Evolutionary conservation across 2,113 vertebrate species (phyloP).

Genomic region (Blennius ocellaris): DNA sequence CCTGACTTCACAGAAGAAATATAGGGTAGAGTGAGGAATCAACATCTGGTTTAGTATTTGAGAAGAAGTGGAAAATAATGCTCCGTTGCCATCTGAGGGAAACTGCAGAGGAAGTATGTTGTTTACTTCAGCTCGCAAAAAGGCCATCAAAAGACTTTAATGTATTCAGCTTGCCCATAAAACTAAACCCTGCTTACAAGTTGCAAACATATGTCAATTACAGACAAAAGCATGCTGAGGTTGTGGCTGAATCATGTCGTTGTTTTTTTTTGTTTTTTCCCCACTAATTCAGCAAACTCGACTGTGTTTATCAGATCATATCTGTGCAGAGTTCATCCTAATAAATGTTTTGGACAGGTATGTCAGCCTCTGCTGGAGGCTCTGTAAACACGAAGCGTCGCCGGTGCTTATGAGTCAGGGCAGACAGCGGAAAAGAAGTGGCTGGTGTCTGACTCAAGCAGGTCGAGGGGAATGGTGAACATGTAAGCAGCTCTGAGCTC

Average conservation of each 20-base stretch:
- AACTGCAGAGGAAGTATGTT: constrained; percentile 34
- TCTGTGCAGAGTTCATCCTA: constrained; percentile 2
- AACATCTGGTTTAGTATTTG: constrained; percentile 72
- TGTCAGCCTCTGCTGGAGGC: background rate
- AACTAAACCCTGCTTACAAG: constrained; percentile 27
- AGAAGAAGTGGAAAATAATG: constrained; percentile 52
- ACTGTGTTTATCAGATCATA: constrained; percentile 4
- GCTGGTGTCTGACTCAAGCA: constrained; percentile 33
- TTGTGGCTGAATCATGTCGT: constrained; percentile 4
- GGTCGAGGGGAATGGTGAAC: constrained; percentile 52
- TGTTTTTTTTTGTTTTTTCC: constrained; percentile 1
- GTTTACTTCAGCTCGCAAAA: constrained; percentile 42
- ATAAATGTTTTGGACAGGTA: constrained; percentile 11
- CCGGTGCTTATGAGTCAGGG: constrained; percentile 27
- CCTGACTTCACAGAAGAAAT: constrained; percentile 20
- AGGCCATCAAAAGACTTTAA: constrained; percentile 30
- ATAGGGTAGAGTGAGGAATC: constrained; percentile 31
- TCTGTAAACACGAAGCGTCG: constrained; percentile 32
- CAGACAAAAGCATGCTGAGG: background rate
- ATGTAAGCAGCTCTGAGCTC: constrained; percentile 55
- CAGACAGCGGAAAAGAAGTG: constrained; percentile 12
- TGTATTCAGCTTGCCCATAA: constrained; percentile 30
- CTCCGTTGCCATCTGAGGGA: constrained; percentile 40
- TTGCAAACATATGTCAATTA: constrained; percentile 22
- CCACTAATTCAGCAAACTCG: background rate